Conservation (phyloP, 1,140 invertebrate genomes). For the Pachyrhynchus sulphureomaculatus region DNA sequence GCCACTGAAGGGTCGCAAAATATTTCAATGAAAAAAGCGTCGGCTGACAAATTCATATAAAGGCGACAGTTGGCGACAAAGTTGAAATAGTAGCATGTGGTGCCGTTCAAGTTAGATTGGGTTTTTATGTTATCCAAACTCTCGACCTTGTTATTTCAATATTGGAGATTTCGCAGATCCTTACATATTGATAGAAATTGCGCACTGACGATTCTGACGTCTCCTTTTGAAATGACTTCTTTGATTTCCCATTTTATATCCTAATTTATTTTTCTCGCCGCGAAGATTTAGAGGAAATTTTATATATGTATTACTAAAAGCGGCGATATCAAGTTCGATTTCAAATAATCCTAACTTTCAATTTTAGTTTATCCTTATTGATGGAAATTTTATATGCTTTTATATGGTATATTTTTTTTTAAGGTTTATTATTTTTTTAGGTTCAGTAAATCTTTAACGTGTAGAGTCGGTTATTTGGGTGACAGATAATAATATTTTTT, state of each 20-base stretch:
- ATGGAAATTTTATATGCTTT: too few species aligned
- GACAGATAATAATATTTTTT: too few species aligned
- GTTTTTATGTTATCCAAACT: conserved; percentile 40
- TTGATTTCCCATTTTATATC: conserved; percentile 20
- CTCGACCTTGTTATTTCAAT: conserved; percentile 40
- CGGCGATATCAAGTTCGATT: conserved; percentile 14
- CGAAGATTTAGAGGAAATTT: conserved; percentile 12
- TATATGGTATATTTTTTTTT: too few species aligned
- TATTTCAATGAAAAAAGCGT: conserved; percentile 16
- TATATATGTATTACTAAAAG: conserved; percentile 16
- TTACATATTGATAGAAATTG: conserved; percentile 41
- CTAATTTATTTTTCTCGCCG: conserved; percentile 24
- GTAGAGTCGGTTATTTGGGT: too few species aligned
- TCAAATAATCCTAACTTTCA: background rate
- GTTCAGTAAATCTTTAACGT: too few species aligned
- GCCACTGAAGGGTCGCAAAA: too few species aligned
- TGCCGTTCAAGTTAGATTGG: conserved; percentile 39
- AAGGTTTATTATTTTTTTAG: too few species aligned
- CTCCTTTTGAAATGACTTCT: conserved; percentile 16
- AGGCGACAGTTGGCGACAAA: conserved; percentile 34
- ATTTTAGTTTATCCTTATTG: too few species aligned
- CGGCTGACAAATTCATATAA: conserved; percentile 36
- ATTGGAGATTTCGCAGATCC: conserved; percentile 36
- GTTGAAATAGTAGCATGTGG: conserved; percentile 42
- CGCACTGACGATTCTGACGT: conserved; percentile 24